Percentiles rank a stretch among this genome's conserved stretches.
Conservation (phyloP, 2,888 invertebrate species). For the Cataglyphis rosenhaueri region DNA sequence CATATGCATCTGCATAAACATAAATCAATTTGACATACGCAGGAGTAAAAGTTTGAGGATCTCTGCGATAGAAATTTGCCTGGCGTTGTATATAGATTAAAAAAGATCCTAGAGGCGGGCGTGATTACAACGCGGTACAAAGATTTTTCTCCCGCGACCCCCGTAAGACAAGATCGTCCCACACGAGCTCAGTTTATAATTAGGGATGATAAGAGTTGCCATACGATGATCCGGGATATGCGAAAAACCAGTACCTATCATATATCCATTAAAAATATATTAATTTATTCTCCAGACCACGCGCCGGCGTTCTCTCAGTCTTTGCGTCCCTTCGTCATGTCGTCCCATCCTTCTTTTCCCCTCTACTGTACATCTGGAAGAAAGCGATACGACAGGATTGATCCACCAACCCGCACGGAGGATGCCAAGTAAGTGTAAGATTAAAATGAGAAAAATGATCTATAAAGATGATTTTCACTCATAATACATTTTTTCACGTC, state of each 20-base stretch:
- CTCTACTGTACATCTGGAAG: not conserved
- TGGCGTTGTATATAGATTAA: slow-evolving; percentile 66
- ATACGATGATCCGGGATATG: slow-evolving; percentile 79
- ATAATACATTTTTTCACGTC: not conserved
- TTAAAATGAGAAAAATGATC: not conserved
- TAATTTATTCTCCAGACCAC: slow-evolving; percentile 85
- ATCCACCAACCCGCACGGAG: not conserved
- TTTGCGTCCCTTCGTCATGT: slow-evolving; percentile 10
- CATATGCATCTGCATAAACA: not conserved
- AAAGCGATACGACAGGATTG: not conserved
- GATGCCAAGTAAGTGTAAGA: slow-evolving; percentile 15
- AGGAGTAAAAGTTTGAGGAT: slow-evolving; percentile 21
- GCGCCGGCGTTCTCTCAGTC: slow-evolving; percentile 44
- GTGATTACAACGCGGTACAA: slow-evolving; percentile 63
- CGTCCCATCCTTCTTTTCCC: slow-evolving; percentile 22
- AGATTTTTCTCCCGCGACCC: slow-evolving; percentile 58
- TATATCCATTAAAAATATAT: slow-evolving; percentile 85
- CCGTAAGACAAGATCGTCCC: slow-evolving; percentile 33
- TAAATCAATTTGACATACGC: not conserved
- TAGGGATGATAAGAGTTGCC: slow-evolving; percentile 77
- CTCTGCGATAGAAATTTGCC: slow-evolving; percentile 62
- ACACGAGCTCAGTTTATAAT: slow-evolving; percentile 38
- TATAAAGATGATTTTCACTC: not conserved
- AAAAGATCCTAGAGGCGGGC: slow-evolving; percentile 52
- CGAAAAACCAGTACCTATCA: slow-evolving; percentile 82